These are phyloP conservation scores for Tigriopus californicus DNA, from an alignment of 2,888 invertebrate genomes.

Conservation along the genomic window DNA sequence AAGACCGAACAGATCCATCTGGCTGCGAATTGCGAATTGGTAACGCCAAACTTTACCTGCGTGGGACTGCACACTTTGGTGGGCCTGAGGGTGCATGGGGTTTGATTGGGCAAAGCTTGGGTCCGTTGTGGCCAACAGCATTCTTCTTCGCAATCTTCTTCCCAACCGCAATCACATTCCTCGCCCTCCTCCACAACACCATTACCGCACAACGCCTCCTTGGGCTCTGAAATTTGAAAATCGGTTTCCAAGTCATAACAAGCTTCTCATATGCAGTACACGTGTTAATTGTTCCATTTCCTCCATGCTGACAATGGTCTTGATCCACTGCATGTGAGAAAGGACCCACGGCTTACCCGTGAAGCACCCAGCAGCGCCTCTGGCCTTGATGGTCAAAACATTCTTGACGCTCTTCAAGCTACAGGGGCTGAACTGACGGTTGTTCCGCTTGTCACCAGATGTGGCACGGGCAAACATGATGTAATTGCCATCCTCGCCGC, in stretches of 20 bases:
- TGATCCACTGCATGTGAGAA: background rate
- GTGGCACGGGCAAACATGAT: conserved; percentile 97
- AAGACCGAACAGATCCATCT: background rate
- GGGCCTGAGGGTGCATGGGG: conserved; percentile 68
- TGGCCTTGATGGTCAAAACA: conserved; percentile 74
- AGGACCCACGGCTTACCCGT: conserved; percentile 28
- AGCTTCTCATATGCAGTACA: too few species aligned
- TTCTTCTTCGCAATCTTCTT: conserved; percentile 77
- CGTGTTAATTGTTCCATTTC: too few species aligned
- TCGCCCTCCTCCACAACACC: conserved; percentile 92
- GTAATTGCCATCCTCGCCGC: conserved; percentile 90
- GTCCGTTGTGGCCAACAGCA: conserved; percentile 83
- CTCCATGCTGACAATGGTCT: too few species aligned
- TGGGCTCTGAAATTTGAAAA: conserved; percentile 45
- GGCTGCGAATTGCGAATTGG: background rate
- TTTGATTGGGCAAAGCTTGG: conserved; percentile 52
- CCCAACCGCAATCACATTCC: conserved; percentile 98
- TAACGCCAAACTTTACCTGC: conserved; percentile 36
- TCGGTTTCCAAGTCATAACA: background rate
- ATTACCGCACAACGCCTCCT: conserved; percentile 90
- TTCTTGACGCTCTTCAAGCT: conserved; percentile 78
- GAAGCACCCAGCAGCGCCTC: conserved; percentile 76
- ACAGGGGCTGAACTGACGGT: conserved; percentile 90
- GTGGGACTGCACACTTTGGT: conserved; percentile 53
- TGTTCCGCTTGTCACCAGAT: conserved; percentile 91